Evolutionary conservation across 2,888 invertebrate genomes (phyloP).

Genomic region (Serripes groenlandicus): DNA sequence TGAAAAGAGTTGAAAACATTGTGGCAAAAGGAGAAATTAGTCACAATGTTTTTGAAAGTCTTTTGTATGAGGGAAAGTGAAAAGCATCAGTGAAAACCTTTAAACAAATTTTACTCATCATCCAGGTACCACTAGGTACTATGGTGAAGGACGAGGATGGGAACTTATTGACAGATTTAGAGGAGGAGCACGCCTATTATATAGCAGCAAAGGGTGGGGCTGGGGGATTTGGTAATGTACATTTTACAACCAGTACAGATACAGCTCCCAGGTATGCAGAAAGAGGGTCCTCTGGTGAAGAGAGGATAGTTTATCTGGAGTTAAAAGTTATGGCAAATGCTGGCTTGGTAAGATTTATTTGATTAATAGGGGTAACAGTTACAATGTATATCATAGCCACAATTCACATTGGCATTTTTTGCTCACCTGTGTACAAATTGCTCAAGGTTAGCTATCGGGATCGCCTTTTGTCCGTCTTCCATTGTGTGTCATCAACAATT

Average conservation of each 20-base stretch:
- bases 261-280: constrained; percentile 95
- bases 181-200: constrained; percentile 91
- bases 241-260: constrained; percentile 93
- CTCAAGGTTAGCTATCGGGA: no score
- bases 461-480: no score
- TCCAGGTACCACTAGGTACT: constrained; percentile 93
- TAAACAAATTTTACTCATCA: neutral
- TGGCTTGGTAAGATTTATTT: constrained; percentile 88
- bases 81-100: no score
- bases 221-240: constrained; percentile 98
- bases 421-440: no score
- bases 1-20: no score
- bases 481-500: no score
- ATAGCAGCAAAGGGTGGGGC: constrained; percentile 97
- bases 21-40: no score
- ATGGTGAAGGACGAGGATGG: constrained; percentile 89
- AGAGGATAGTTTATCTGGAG: constrained; percentile 89
- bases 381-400: no score
- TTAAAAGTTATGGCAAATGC: constrained; percentile 97
- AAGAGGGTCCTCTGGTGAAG: constrained; percentile 94
- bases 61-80: no score
- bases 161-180: constrained; percentile 90
- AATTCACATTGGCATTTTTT: no score
- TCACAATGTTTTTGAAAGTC: no score
- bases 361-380: no score